Evolutionary conservation across 2,888 invertebrate species (phyloP).

Genomic region (Xestia xanthographa): DNA sequence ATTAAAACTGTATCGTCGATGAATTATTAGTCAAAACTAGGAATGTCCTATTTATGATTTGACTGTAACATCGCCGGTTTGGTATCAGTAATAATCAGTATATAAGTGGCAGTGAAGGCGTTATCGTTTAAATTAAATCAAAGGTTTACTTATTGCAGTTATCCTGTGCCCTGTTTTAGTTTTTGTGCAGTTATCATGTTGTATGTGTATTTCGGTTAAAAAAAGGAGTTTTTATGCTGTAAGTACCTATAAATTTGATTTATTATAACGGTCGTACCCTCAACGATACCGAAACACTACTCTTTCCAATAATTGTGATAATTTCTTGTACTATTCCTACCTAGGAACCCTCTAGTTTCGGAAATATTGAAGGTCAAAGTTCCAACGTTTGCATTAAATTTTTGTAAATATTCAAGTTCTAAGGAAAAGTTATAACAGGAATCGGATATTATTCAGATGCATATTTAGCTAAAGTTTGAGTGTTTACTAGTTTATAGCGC

Average conservation of each 20-base stretch:
- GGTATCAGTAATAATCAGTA: neutral
- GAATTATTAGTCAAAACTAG: neutral
- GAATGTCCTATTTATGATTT: constrained; percentile 7
- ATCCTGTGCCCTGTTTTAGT: neutral
- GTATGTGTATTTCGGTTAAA: neutral
- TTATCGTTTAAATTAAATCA: neutral
- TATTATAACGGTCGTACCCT: neutral
- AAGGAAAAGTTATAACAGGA: too few species aligned
- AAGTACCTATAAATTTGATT: neutral
- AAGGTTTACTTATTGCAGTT: neutral
- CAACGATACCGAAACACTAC: neutral
- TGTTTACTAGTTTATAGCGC: too few species aligned
- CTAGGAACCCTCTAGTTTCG: too few species aligned
- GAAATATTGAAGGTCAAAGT: too few species aligned
- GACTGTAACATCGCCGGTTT: neutral
- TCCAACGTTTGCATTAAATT: too few species aligned
- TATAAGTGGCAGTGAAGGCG: neutral
- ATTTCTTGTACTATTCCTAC: too few species aligned
- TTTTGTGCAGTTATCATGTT: too few species aligned
- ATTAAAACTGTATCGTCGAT: neutral
- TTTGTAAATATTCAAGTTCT: too few species aligned
- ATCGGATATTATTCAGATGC: too few species aligned
- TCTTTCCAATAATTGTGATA: too few species aligned
- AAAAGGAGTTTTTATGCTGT: neutral
- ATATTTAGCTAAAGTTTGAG: too few species aligned